phyloP scores from a whole-genome alignment of 1,140 invertebrate species.

The Philotrypesis tridentata region DNA sequence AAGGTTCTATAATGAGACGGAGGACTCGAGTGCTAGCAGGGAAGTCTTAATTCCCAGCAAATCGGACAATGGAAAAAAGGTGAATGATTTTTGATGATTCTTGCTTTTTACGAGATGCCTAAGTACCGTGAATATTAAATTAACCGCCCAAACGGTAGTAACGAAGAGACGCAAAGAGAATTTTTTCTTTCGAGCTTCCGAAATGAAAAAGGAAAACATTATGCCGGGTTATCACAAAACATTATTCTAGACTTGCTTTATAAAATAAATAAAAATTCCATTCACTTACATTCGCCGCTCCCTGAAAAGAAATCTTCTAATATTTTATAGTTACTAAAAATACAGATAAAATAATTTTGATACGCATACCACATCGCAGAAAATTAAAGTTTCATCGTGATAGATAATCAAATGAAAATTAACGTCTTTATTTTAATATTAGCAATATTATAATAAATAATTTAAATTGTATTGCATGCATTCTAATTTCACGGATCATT shows the following conservation, averaged over 20 bases:
- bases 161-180: not conserved
- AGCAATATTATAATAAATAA: too few species aligned
- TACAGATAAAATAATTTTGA: too few species aligned
- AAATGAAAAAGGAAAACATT: not conserved
- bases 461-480: too few species aligned
- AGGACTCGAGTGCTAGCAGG: conserved; percentile 39
- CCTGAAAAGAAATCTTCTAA: too few species aligned
- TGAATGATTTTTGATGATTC: conserved; percentile 38
- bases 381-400: not conserved
- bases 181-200: not conserved
- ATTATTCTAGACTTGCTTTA: too few species aligned
- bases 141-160: too few species aligned
- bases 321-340: too few species aligned
- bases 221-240: too few species aligned
- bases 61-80: conserved; percentile 51
- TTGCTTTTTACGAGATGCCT: not conserved
- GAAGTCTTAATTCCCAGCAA: conserved; percentile 40
- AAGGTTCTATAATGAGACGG: conserved; percentile 21
- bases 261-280: too few species aligned
- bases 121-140: not conserved
- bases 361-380: too few species aligned
- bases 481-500: conserved; percentile 24
- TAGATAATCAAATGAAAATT: not conserved
- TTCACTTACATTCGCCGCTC: too few species aligned
- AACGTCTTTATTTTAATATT: too few species aligned